phyloP scores from a whole-genome alignment of 1,140 invertebrate species.

The Tachypleus tridentatus region DNA sequence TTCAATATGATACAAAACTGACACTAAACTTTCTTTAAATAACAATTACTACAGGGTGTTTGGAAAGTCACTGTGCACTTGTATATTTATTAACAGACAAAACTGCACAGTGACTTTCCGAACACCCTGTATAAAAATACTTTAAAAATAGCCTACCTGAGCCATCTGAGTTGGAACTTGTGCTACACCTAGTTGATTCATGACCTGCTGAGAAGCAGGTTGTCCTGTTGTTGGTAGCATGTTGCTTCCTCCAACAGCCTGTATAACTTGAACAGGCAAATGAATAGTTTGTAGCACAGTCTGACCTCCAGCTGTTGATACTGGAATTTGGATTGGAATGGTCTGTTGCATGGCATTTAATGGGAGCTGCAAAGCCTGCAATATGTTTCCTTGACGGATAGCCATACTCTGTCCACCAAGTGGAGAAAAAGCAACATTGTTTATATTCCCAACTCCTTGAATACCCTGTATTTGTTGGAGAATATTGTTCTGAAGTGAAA shows the following conservation, averaged over 20 bases:
- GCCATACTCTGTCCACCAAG: slow-evolving; percentile 56
- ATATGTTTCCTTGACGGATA: slow-evolving; percentile 40
- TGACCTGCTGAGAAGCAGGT: slow-evolving; percentile 12
- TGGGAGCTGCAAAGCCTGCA: slow-evolving; percentile 59
- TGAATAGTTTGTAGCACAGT: slow-evolving; percentile 87
- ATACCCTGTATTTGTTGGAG: slow-evolving; percentile 10
- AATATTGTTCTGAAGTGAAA: slow-evolving; percentile 18
- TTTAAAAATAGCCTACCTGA: too few relatives aligned
- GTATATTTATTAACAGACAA: too few relatives aligned
- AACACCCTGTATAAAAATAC: too few relatives aligned
- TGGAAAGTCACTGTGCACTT: too few relatives aligned
- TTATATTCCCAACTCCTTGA: slow-evolving; percentile 20
- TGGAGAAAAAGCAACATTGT: slow-evolving; percentile 23
- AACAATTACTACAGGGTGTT: too few relatives aligned
- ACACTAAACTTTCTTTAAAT: too few relatives aligned
- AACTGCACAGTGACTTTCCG: too few relatives aligned
- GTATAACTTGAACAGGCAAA: slow-evolving; percentile 66
- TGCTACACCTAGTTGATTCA: slow-evolving; percentile 14
- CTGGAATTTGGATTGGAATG: slow-evolving; percentile 83
- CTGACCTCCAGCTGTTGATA: slow-evolving; percentile 75
- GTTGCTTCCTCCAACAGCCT: slow-evolving; percentile 40
- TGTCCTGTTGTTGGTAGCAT: slow-evolving; percentile 37
- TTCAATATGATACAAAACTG: too few relatives aligned
- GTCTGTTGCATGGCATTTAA: slow-evolving; percentile 50
- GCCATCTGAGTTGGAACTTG: slow-evolving; percentile 17